Evolutionary conservation across 2,888 invertebrate species (phyloP).

Genomic region (Timema cristinae): DNA sequence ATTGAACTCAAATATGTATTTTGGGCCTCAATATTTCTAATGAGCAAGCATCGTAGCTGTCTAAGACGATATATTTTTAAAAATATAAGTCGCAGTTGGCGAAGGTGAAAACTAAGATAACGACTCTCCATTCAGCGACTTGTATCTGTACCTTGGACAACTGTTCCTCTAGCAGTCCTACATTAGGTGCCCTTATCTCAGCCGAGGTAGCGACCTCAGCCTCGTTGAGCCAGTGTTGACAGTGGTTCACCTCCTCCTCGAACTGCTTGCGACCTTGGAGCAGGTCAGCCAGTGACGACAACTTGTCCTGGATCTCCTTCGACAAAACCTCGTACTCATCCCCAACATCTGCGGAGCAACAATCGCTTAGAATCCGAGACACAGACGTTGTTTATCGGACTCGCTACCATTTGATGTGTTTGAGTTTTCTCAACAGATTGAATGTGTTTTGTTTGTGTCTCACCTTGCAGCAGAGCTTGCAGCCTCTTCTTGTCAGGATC

Average conservation of each 20-base stretch:
- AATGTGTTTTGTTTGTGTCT: slow-evolving; percentile 5
- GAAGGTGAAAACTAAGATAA: too few species aligned
- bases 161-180: slow-evolving; percentile 83
- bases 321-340: slow-evolving; percentile 69
- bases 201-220: slow-evolving; percentile 81
- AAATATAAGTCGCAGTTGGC: too few species aligned
- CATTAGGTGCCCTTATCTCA: slow-evolving; percentile 73
- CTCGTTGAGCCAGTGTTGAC: slow-evolving; percentile 85
- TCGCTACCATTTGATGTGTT: slow-evolving; percentile 36
- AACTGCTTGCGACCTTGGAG: slow-evolving; percentile 74
- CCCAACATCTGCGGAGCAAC: slow-evolving; percentile 57
- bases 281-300: slow-evolving; percentile 65
- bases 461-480: slow-evolving; percentile 38
- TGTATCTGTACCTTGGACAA: slow-evolving; percentile 57
- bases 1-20: too few species aligned
- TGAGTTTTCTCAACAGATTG: background rate
- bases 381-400: background rate
- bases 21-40: too few species aligned
- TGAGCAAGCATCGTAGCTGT: too few species aligned
- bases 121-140: too few species aligned
- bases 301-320: slow-evolving; percentile 67
- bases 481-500: slow-evolving; percentile 49
- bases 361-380: slow-evolving; percentile 1
- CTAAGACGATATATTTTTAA: too few species aligned
- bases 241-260: slow-evolving; percentile 74